Evolutionary conservation across 2,113 vertebrate species (phyloP).

Genomic region (Lipotes vexillifer): DNA sequence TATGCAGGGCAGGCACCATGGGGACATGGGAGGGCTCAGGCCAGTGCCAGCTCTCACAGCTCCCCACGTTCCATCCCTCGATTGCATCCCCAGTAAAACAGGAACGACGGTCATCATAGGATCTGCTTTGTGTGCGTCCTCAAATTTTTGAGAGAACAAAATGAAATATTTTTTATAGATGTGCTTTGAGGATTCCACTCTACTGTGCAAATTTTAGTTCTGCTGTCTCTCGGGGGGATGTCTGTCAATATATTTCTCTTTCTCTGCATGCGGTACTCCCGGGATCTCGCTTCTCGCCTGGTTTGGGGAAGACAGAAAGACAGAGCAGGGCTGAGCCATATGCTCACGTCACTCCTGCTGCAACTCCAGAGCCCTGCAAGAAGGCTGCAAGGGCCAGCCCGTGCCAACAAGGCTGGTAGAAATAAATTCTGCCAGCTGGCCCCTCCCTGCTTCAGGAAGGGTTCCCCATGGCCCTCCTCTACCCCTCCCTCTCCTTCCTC

Average conservation of each 20-base stretch:
- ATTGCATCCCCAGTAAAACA: neutral
- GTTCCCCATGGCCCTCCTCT: neutral
- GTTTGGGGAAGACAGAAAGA: neutral
- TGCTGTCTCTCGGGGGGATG: neutral
- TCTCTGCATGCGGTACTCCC: neutral
- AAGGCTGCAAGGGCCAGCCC: neutral
- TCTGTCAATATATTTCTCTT: neutral
- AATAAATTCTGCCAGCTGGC: too few relatives aligned
- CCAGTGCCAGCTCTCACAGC: neutral
- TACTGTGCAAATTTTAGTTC: neutral
- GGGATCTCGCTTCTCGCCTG: neutral
- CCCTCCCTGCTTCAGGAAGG: neutral
- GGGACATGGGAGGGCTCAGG: too few relatives aligned
- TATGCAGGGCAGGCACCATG: neutral
- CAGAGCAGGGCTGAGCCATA: neutral
- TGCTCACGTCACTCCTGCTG: neutral
- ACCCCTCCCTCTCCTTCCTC: neutral
- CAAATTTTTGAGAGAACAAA: constrained; percentile 24
- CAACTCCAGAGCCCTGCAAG: neutral
- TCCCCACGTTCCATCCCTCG: neutral
- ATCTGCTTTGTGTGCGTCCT: neutral
- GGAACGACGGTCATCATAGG: neutral
- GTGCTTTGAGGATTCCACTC: neutral
- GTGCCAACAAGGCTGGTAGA: fast-evolving
- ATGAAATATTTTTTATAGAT: neutral